Conservation (phyloP, 2,113 vertebrate species). For the Scomber scombrus region DNA sequence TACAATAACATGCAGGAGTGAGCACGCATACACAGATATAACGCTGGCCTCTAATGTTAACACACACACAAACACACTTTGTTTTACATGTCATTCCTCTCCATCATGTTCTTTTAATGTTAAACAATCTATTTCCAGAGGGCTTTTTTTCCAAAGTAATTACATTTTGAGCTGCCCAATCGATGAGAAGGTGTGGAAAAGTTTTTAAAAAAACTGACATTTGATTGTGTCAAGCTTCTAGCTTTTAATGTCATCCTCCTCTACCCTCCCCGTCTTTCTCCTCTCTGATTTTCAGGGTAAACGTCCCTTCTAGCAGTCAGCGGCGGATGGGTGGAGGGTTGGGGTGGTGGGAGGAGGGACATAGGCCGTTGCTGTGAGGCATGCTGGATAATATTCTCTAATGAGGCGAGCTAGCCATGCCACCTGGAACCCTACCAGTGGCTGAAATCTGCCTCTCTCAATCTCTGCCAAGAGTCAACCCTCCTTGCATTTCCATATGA, state of each 20-base stretch:
- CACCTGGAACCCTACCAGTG: constrained; percentile 72
- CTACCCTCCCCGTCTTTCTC: constrained; percentile 5
- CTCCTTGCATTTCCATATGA: constrained; percentile 57
- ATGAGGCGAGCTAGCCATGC: constrained; percentile 71
- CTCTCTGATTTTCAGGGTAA: constrained; percentile 59
- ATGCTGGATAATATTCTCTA: constrained; percentile 77
- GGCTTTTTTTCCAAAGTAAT: constrained; percentile 66
- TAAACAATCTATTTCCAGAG: constrained; percentile 59
- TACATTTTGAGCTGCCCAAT: constrained; percentile 56
- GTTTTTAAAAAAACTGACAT: constrained; percentile 27
- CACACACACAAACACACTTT: background rate
- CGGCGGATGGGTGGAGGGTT: background rate
- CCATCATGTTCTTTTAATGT: constrained; percentile 40
- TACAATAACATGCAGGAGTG: background rate
- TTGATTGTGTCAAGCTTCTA: constrained; percentile 54
- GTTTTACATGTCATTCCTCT: constrained; percentile 2
- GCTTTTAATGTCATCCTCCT: constrained; percentile 57
- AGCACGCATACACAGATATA: background rate
- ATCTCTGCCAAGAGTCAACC: constrained; percentile 57
- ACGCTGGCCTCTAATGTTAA: constrained; percentile 1
- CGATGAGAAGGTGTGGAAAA: constrained; percentile 42
- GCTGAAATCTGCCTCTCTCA: constrained; percentile 50
- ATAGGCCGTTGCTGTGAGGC: constrained; percentile 55
- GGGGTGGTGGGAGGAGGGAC: constrained; percentile 20
- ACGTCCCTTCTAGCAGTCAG: constrained; percentile 62